Percentiles rank a stretch among this genome's conserved stretches.
phyloP scores from a whole-genome alignment of 2,113 vertebrate species.

The Aramus guarauna region DNA sequence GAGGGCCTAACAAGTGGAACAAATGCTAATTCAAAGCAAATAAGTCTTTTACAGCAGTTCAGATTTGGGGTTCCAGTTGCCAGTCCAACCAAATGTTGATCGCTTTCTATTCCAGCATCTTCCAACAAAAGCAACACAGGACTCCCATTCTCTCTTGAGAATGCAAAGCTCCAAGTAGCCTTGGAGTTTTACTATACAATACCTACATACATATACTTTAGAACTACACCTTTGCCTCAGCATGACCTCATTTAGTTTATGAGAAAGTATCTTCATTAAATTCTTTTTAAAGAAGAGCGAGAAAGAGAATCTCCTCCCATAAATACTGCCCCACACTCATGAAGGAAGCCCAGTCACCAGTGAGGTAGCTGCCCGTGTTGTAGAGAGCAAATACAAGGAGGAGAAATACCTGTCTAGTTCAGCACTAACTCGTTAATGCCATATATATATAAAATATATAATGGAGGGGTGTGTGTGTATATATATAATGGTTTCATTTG shows the following conservation, averaged over 20 bases:
- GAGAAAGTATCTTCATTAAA: neutral
- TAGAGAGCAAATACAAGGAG: neutral
- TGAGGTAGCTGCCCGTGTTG: neutral
- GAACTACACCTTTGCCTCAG: neutral
- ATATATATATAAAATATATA: neutral
- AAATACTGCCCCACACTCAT: neutral
- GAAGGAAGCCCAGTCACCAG: neutral
- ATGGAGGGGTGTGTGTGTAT: no score
- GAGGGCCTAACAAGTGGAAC: neutral
- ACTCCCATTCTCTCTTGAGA: neutral
- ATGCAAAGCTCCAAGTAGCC: neutral
- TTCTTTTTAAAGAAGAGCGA: neutral
- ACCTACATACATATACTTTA: neutral
- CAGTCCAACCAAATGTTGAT: neutral
- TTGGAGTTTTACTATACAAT: neutral
- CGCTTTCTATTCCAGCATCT: neutral
- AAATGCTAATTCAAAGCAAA: conserved; percentile 1
- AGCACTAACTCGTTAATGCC: neutral
- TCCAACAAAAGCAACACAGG: neutral
- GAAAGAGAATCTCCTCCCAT: neutral
- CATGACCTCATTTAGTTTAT: conserved; percentile 12
- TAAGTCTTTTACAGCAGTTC: neutral
- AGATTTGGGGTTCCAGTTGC: neutral
- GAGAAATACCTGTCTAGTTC: conserved; percentile 5
- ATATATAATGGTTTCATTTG: neutral